Conservation (phyloP, 2,888 invertebrate genomes). For the Prenolepis imparis region DNA sequence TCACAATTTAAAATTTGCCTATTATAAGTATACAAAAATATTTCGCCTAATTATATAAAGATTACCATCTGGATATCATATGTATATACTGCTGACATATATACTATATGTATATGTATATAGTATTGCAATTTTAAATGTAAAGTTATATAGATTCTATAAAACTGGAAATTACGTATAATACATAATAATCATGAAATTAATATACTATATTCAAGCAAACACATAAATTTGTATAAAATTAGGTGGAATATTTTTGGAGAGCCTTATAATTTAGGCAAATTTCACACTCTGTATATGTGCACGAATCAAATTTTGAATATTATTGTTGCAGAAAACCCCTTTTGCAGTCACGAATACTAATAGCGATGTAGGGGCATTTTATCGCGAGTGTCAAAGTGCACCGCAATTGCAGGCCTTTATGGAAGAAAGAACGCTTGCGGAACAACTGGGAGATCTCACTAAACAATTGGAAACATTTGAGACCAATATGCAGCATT, state of each 20-base stretch:
- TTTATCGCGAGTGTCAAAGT: slow-evolving; percentile 93
- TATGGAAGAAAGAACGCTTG: slow-evolving; percentile 86
- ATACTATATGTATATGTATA: too few relatives aligned
- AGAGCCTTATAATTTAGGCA: slow-evolving; percentile 8
- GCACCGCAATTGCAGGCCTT: slow-evolving; percentile 89
- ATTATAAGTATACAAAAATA: background rate
- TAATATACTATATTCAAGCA: background rate
- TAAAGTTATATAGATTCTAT: background rate
- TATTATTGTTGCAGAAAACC: slow-evolving; percentile 89
- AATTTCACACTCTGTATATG: slow-evolving; percentile 14
- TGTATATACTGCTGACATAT: background rate
- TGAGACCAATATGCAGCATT: slow-evolving; percentile 92
- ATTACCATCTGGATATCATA: background rate
- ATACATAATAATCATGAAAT: background rate
- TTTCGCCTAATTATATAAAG: background rate
- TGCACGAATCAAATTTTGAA: slow-evolving; percentile 20
- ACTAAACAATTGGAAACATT: slow-evolving; percentile 91
- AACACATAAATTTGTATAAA: too few relatives aligned
- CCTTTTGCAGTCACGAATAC: slow-evolving; percentile 92
- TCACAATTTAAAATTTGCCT: slow-evolving; percentile 9
- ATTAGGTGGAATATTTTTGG: background rate
- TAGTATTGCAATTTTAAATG: too few relatives aligned
- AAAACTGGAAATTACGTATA: background rate
- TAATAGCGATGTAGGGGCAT: slow-evolving; percentile 92
- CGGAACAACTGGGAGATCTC: slow-evolving; percentile 89